Evolutionary conservation across 2,888 invertebrate species (phyloP).

Genomic region (Ophonus ardosiacus): DNA sequence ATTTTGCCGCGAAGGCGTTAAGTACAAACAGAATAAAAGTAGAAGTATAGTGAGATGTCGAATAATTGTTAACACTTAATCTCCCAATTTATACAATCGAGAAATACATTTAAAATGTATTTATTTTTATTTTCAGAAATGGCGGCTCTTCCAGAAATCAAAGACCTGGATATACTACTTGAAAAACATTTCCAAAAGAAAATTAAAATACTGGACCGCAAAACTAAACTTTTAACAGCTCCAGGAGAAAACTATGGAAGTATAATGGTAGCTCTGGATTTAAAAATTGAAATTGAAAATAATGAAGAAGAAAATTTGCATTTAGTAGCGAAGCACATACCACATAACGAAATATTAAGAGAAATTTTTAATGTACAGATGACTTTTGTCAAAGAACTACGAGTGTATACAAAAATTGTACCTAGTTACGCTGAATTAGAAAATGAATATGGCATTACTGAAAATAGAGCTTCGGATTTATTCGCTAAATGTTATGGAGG

Average conservation of each 20-base stretch:
- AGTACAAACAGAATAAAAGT: no score
- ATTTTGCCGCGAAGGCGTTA: no score
- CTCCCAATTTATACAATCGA: no score
- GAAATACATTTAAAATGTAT: no score
- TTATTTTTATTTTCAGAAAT: not conserved
- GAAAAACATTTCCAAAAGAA: constrained; percentile 33
- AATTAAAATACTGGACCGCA: constrained; percentile 68
- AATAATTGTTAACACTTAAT: no score
- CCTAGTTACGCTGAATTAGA: constrained; percentile 59
- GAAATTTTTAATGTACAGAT: constrained; percentile 62
- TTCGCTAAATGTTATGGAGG: constrained; percentile 64
- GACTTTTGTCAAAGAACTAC: constrained; percentile 64
- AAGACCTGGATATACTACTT: constrained; percentile 8
- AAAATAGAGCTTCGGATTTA: constrained; percentile 52
- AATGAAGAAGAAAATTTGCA: constrained; percentile 60
- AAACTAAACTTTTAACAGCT: constrained; percentile 73
- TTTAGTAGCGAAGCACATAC: constrained; percentile 64
- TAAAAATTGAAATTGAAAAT: constrained; percentile 69
- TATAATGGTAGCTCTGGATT: constrained; percentile 74
- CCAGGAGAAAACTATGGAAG: constrained; percentile 81
- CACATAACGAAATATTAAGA: constrained; percentile 58
- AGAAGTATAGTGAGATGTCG: no score
- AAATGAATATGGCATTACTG: constrained; percentile 49
- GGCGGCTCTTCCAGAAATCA: constrained; percentile 31
- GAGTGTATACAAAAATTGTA: constrained; percentile 62